Base-by-base conservation (phyloP, 1,140 invertebrate species). In the Bradynema listronoti region DNA sequence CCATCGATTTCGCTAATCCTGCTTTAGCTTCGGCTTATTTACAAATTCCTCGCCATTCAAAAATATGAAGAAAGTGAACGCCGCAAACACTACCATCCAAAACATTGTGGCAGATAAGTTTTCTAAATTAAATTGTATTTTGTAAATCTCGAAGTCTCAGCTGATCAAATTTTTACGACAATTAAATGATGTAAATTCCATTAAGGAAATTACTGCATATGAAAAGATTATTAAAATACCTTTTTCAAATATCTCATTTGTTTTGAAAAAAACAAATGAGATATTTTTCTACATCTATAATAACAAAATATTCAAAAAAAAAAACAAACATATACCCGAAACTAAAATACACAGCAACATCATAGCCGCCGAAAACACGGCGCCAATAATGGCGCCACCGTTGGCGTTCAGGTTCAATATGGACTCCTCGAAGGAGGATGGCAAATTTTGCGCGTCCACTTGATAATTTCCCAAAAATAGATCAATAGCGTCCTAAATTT, bases 391-490 rank as follows among this genome's bases (percentile, higher is more conserved):
- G 7, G 76, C 75, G 1, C 55, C 53, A 4, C 74, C 75, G 41
- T 78, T 69, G 9, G 52, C 55, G 47, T 78, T 63, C 24, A 69
- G 58, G 36, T 61, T 69, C n/a, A 76, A 27, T 7, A 73, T 43
- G 6, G 74, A 63, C 25, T 70, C 46, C 49, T 78, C 75, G 19
- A 78, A 52, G 7, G 54, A 41, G 7, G 46, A n/a, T 9, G 74
- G 74, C 4, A 78, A 52, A 36, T 63, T 50, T 2, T 61, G 25
- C 11, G 57, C 54, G 39, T 86, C 83, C 19, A 94, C 85, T n/a
- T 84, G 79, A 75, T 92, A 92, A 71, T 88, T 87, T 6, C 91
- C 91, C 43, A 95, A 82, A 72, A 98, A 89, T 57, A 97, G 78
- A 80, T 96, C 91, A 49, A 96, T 87, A 0, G 90, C 84, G 83